Conservation (phyloP, 2,113 vertebrate species). For the Brachionichthys hirsutus region DNA sequence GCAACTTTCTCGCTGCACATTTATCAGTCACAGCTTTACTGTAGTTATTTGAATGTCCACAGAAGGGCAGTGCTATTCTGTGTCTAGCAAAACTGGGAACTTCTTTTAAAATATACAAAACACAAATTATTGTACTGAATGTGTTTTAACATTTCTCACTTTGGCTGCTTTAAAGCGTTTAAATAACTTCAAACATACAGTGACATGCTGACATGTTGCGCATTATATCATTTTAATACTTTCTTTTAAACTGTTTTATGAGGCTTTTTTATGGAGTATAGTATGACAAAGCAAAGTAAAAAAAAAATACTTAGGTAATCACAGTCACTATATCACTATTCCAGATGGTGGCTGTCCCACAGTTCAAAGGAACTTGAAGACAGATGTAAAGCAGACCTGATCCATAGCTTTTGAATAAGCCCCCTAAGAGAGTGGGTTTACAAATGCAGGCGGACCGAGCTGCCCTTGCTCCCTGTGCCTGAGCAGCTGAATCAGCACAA, state of each 20-base stretch:
- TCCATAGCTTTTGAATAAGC: slow-evolving; percentile 21
- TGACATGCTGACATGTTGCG: too few species aligned
- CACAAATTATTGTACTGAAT: too few species aligned
- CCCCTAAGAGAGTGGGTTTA: slow-evolving; percentile 6
- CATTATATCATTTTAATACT: too few species aligned
- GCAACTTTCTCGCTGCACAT: background rate
- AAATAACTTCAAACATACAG: too few species aligned
- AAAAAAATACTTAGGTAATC: background rate
- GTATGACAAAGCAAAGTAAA: background rate
- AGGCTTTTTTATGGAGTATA: too few species aligned
- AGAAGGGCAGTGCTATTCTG: slow-evolving; percentile 30
- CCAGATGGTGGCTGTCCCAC: slow-evolving; percentile 22
- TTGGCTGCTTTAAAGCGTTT: too few species aligned
- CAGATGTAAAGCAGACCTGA: slow-evolving; percentile 33
- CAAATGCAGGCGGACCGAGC: slow-evolving; percentile 35
- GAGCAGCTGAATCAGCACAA: slow-evolving; percentile 50
- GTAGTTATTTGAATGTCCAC: slow-evolving; percentile 31
- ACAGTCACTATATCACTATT: background rate
- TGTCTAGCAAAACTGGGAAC: background rate
- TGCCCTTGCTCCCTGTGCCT: slow-evolving; percentile 28
- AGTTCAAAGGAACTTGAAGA: background rate
- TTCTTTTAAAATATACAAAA: too few species aligned
- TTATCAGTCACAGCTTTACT: too few species aligned
- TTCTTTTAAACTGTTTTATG: too few species aligned
- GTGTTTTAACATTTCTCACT: too few species aligned